Base-by-base conservation (phyloP, 2,797 vertebrate species). In the Choloepus didactylus region DNA sequence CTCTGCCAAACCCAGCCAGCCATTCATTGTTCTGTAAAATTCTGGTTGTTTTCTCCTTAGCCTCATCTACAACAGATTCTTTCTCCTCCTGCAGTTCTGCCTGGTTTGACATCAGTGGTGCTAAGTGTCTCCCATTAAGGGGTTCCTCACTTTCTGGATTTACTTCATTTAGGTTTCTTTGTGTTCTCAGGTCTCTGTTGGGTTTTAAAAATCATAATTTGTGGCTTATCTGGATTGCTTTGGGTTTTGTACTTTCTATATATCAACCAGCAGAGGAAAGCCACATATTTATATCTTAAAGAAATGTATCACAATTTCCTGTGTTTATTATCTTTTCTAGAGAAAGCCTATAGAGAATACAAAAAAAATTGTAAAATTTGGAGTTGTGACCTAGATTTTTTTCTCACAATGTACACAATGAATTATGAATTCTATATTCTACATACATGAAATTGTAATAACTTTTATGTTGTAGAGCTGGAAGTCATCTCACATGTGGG, bases 391-490 rank as follows among this genome's bases (percentile, higher is more conserved):
- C 9, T 51, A 62, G 7, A 44, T 79, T 84, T 44, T 23, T 8
- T 54, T 54, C 31, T 80, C 62, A 10, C 46, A 49, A 38, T 38
- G n/a, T 77, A 31, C 18, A 15, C 11, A 60, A 38, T 54, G 9
- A 67, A 51, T 66, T 49, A 23, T n/a, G 31, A 31, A 41, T 76
- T 95, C 76, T 83, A 31, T 41, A 66, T 77, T 76, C 64, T 56
- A 85, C 11, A 14, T 41, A 80, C 59, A 4, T 60, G 25, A n/a
- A 60, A 51, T 54, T 5, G 3, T 21, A 69, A 3, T 46, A 44
- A 31, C 3, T 35, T 79, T 86, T 59, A 46, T 56, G 18, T 18
- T 54, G n/a, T 2, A 25, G 31, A 21, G 2, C 16, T 54, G 10
- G 2, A 75, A 38, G 16, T 21, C 35, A 59, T 80, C 77, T 80